Conservation (phyloP, 2,797 vertebrate genomes). For the Aphelocoma californica region DNA sequence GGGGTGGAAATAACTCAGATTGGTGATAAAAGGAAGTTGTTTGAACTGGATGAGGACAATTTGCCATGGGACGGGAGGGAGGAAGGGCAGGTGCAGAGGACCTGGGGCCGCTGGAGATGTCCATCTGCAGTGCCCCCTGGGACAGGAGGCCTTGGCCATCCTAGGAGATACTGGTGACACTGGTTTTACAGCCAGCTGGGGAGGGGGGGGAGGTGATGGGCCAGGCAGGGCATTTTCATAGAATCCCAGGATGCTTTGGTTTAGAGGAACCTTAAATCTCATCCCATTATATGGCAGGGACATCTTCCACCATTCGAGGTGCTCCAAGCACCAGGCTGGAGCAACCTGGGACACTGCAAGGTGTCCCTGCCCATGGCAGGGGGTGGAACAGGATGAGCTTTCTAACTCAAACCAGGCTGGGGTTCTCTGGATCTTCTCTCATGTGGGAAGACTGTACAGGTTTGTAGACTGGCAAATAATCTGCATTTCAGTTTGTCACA, state of each 20-base stretch:
- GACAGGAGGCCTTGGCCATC: not conserved
- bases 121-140: not conserved
- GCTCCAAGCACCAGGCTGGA: too few species aligned
- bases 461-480: not conserved
- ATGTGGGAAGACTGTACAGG: not conserved
- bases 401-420: not conserved
- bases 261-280: not conserved
- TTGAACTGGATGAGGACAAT: not conserved
- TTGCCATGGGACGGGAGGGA: not conserved
- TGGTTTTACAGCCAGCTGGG: not conserved
- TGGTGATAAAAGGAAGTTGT: not conserved
- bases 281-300: not conserved
- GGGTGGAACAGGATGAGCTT: not conserved
- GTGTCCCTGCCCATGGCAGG: not conserved
- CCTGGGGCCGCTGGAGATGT: not conserved
- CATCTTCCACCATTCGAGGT: fast-evolving
- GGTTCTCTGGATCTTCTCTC: not conserved
- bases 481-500: not conserved
- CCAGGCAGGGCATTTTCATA: not conserved
- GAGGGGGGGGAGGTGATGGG: not conserved
- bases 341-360: fast-evolving
- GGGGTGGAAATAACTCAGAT: not conserved
- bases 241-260: not conserved
- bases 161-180: not conserved
- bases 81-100: not conserved